Conservation (phyloP, 1,140 invertebrate species). For the Drosophila lowei region DNA sequence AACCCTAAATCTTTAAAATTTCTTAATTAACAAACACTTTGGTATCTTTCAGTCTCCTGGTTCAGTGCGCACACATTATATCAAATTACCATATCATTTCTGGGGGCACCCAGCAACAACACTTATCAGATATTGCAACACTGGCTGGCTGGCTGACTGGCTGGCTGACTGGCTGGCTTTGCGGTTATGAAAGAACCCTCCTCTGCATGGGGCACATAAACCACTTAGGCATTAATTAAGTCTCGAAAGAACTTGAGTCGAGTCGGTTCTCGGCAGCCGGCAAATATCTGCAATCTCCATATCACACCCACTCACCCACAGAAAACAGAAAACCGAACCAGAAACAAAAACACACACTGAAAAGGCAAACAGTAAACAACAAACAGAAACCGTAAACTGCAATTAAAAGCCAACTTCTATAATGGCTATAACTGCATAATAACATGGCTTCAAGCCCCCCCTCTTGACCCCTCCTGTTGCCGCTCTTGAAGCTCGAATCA, state of each 20-base stretch:
- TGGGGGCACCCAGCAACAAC: background rate
- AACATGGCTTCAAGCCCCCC: no score
- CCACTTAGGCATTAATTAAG: conserved; percentile 30
- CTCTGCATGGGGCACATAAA: background rate
- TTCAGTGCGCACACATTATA: no score
- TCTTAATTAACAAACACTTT: no score
- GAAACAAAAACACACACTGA: conserved; percentile 4
- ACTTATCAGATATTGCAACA: conserved; percentile 22
- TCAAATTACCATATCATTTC: background rate
- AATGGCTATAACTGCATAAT: conserved; percentile 31
- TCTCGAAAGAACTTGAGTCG: conserved; percentile 5
- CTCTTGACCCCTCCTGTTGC: background rate
- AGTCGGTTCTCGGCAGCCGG: conserved; percentile 2
- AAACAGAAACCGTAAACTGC: conserved; percentile 33
- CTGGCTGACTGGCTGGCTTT: background rate
- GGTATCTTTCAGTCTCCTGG: background rate
- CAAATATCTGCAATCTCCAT: conserved; percentile 22
- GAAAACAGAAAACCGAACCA: background rate
- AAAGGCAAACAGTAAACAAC: conserved; percentile 19
- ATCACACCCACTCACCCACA: conserved; percentile 49
- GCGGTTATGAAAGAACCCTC: conserved; percentile 28
- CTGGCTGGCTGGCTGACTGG: background rate
- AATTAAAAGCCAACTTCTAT: conserved; percentile 44
- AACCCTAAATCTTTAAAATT: no score
- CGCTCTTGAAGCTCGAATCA: conserved; percentile 7